Base-by-base conservation (phyloP, 2,888 invertebrate species). In the Tipula lateralis region DNA sequence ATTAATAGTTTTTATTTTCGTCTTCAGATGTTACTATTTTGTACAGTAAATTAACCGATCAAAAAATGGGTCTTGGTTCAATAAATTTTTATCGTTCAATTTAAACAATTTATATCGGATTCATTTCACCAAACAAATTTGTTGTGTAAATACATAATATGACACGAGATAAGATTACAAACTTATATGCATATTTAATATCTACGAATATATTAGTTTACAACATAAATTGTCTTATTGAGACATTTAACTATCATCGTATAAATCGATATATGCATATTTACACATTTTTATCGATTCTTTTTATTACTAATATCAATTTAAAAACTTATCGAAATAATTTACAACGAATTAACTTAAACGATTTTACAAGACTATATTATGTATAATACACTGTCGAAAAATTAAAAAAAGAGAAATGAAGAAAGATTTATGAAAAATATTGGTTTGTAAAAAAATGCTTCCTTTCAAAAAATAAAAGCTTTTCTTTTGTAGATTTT, bases 381-480 rank as follows among this genome's bases (percentile, higher is more conserved):
- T n/a, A n/a, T n/a, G n/a, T n/a, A n/a, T n/a, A n/a, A n/a, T n/a
- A n/a, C n/a, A 24, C 66, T 66, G 66, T 66, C 66, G 9, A n/a
- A 66, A 24, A 66, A 66, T 24, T 66, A 66, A 66, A 24, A 66
- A 66, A 66, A 66, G 66, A 66, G 66, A 66, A 66, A 66, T 66
- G 19, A 9, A 19, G 7, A 66, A 66, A 66, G 12, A 66, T 66
- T 19, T 24, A 66, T 66, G 66, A 12, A 66, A 66, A 12, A 24
- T 66, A 24, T 12, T 12, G 19, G 66, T 24, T 66, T 66, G n/a
- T n/a, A n/a, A n/a, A n/a, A n/a, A 66, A 66, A 66, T 66, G 66
- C 9, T 66, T 66, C 24, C 66, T 66, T 66, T 66, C 66, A 66
- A 66, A 66, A 66, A 24, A 7, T 24, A 24, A 66, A 66, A 66